phyloP scores from a whole-genome alignment of 2,888 invertebrate species.

The Plebejus argus region DNA sequence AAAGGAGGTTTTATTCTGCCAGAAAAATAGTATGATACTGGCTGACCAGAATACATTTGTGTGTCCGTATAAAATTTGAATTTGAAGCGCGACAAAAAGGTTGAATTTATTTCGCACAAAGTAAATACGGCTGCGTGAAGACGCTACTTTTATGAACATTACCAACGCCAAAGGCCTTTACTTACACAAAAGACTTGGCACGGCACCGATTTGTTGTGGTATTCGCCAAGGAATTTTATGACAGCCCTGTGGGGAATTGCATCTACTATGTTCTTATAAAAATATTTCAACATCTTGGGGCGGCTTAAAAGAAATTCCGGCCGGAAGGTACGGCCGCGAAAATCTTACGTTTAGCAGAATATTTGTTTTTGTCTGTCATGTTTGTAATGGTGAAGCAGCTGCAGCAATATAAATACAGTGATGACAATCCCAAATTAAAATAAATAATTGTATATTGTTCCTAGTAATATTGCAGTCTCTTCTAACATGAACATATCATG shows the following conservation, averaged over 20 bases:
- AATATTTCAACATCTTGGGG: constrained; percentile 17
- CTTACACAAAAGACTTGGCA: constrained; percentile 35
- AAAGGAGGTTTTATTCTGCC: neutral
- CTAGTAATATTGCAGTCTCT: too few species aligned
- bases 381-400: too few species aligned
- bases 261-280: constrained; percentile 27
- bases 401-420: too few species aligned
- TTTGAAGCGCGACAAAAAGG: constrained; percentile 8
- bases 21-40: neutral
- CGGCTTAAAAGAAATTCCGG: constrained; percentile 6
- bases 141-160: constrained; percentile 31
- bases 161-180: constrained; percentile 30
- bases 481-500: too few species aligned
- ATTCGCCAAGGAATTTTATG: constrained; percentile 32
- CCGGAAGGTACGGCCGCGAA: neutral
- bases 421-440: too few species aligned
- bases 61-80: neutral
- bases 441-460: too few species aligned
- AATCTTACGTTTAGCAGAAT: neutral
- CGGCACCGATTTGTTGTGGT: constrained; percentile 34
- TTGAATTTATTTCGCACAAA: constrained; percentile 26
- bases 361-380: neutral
- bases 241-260: constrained; percentile 31
- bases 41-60: constrained; percentile 1
- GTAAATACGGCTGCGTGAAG: constrained; percentile 30